Evolutionary conservation across 2,113 vertebrate species (phyloP), one percentile per base, ranked within the genome.

Genomic region (Tragelaphus buxtoni): DNA sequence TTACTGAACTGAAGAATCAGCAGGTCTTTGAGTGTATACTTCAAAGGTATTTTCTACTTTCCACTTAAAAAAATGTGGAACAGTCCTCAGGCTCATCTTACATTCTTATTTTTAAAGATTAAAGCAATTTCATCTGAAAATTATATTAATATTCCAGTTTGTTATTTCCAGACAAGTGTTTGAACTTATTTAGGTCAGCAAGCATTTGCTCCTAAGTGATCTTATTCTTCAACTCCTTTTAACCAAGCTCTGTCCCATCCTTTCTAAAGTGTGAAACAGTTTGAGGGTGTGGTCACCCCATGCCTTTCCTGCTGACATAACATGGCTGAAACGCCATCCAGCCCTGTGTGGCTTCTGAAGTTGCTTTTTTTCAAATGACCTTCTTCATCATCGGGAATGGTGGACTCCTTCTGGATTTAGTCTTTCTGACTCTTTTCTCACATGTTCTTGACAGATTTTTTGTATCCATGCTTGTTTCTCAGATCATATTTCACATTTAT

Each of bases 41-140:
- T 94, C 82, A 72, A 95, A 97, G n/a, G 49, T 14, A 35, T 96
- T 96, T 93, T 74, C 81, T 87, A 88, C 42, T 94, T 92, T 84
- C 32, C 26, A 88, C 79, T 89, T 80, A 95, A 95, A 90, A 55
- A 91, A 83, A 69, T 45, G 28, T 63, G 55, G 18, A 28, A 24
- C 9, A 81, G 30, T 80, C 22, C 84, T 93, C 9, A 26, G 45
- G 28, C 55, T 61, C 35, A 35, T 93, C 35, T 94, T 53, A 96
- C 13, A 47, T 79, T 88, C 58, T 94, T 49, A 65, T 60, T 95
- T 95, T 96, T 51, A 88, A 96, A 92, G 74, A 95, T 84, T 55
- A 95, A 95, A 94, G 76, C 32, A 56, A 88, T 76, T 84, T 49
- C 35, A 45, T 88, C 77, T 94, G 92, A 96, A 97, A 94, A 77